Evolutionary conservation across 1,140 invertebrate species (phyloP), one percentile per base, ranked within the genome.

Genomic region (Gyrodactylus salaris): DNA sequence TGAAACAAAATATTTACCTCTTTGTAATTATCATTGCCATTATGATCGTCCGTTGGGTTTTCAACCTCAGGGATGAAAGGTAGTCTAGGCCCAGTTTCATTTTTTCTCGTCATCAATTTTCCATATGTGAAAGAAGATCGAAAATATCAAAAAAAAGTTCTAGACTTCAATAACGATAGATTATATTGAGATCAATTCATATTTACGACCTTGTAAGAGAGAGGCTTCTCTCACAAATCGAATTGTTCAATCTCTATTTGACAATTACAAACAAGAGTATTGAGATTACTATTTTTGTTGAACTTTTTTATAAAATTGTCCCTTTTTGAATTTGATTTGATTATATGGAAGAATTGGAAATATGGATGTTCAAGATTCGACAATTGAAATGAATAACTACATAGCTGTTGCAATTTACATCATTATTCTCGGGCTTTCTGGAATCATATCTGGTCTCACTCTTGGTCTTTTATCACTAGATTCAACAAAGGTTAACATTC

Each of bases 401-500:
- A 68, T 68, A 68, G 16, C 16, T 68, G 21, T 68, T 68, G 34
- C 16, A 68, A 68, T 68, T 68, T 54, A 54, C 16, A 54, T 54
- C 21, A 19, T 19, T 19, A 54, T 19, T 19, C 34, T 19, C 16
- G 16, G 16, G 21, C 71, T 76, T 77, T 20, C 71, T 79, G 79
- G 79, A 27, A 27, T 80, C 24, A 78, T 80, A 77, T 79, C 79
- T 22, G 79, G 79, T 0, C 75, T 80, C 26, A 80, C 78, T 0
- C 77, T 80, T 76, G 79, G 79, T 25, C 77, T 80, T 2, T 73
- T 80, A 7, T 78, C 78, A 0, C 75, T 80, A 19, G 79, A 80
- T 74, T 71, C 76, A 20, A 78, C 77, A 75, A 80, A 76, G 20
- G 75, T 80, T 34, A 76, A 76, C 24, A 76, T 79, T 0, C 74